Percentiles rank a stretch among this genome's conserved stretches.
Conservation (phyloP, 2,797 vertebrate species). For the Hypotaenidia philippensis region DNA sequence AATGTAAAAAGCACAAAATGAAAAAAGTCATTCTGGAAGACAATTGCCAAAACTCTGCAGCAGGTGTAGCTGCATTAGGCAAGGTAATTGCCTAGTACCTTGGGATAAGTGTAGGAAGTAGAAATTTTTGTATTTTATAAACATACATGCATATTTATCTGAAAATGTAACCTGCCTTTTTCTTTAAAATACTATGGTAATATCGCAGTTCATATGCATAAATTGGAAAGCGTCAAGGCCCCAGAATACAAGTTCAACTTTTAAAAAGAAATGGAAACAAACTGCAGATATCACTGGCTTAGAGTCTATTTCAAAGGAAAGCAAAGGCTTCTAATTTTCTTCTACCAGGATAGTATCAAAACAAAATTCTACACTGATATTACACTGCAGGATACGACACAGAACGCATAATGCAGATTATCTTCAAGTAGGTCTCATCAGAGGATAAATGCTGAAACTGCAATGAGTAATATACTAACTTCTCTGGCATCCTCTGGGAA, state of each 20-base stretch:
- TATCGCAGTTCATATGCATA: rapidly evolving
- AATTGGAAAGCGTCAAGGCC: background rate
- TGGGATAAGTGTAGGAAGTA: background rate
- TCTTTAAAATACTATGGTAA: background rate
- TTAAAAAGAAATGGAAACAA: background rate
- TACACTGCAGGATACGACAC: background rate
- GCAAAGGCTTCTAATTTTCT: background rate
- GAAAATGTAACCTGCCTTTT: background rate
- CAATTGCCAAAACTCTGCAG: background rate
- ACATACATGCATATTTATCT: background rate
- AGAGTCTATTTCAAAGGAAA: background rate
- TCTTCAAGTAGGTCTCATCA: constrained; percentile 40
- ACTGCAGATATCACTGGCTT: background rate
- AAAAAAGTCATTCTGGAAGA: background rate
- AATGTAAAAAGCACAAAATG: background rate
- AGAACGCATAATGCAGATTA: constrained; percentile 13
- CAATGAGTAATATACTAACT: constrained; percentile 26
- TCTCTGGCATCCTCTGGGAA: constrained; percentile 29
- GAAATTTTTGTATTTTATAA: background rate
- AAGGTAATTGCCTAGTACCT: background rate
- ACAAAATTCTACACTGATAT: constrained; percentile 9
- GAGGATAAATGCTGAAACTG: constrained; percentile 36
- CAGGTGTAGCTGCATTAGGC: background rate
- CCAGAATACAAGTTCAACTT: background rate
- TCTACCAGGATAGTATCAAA: background rate